Base-by-base conservation (phyloP, 2,113 vertebrate genomes). In the Rallus limicola region DNA sequence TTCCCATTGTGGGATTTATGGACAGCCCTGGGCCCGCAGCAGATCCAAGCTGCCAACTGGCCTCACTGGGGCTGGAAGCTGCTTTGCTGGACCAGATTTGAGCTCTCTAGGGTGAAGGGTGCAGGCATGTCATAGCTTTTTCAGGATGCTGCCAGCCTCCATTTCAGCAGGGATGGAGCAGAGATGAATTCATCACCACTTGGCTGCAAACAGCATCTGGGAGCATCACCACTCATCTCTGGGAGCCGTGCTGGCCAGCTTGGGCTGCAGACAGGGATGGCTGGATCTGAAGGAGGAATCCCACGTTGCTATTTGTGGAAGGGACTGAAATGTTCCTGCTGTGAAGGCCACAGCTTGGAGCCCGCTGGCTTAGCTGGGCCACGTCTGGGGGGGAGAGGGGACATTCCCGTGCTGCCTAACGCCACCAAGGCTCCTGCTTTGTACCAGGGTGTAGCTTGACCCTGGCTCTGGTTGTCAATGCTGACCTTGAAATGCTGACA, bases 401-500 rank as follows among this genome's bases (percentile, higher is more conserved):
- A 91, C 92, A 79, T 79, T 87, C 38, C 74, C 78, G 25, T 31
- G 52, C 83, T 86, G 89, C 60, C 77, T 8, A 26, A 65, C 5
- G 4, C 64, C 93, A 40, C 16, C 10, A 8, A 77, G 89, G 64
- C 6, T 76, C 38, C 63, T 14, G 71, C 71, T 87, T 36, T 25
- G 62, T 79, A n/a, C 82, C 72, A 86, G 67, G 82, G 62, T 63
- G 60, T 53, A 90, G 93, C 82, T 68, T 74, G 86, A 86, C 79
- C 86, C 63, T 0, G 0, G 55, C 89, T 83, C 58, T 1, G 48
- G 25, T 78, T 87, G 78, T 63, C 7, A 0, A 7, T 87, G 36
- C 77, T 96, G 93, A n/a, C 69, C 85, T 80, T 17, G 38, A 71
- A 91, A 82, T 33, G 62, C 90, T 96, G 95, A 89, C 82, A 93